Conservation (phyloP, 2,888 invertebrate species). For the Chrysolina haemoptera region DNA sequence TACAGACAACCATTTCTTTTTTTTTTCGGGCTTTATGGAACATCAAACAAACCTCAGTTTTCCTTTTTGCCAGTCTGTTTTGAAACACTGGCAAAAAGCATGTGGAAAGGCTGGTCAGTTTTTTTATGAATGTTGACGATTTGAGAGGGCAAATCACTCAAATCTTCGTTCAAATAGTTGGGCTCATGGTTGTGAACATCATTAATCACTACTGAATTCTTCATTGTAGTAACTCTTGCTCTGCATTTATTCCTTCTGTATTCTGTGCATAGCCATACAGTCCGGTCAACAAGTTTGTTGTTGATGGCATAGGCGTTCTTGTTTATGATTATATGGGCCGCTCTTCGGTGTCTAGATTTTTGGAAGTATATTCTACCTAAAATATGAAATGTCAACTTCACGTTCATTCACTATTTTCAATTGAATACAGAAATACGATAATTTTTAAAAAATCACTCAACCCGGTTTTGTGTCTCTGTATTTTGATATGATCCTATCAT, state of each 20-base stretch:
- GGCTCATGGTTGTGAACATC: conserved; percentile 51
- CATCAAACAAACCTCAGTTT: not conserved
- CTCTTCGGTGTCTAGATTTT: conserved; percentile 50
- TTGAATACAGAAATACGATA: no score
- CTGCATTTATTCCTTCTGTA: conserved; percentile 55
- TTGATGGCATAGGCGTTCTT: conserved; percentile 52
- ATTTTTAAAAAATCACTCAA: no score
- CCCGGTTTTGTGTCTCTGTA: no score
- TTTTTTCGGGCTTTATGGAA: not conserved
- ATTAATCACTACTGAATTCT: conserved; percentile 46
- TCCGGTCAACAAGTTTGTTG: conserved; percentile 49
- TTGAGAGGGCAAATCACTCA: conserved; percentile 45
- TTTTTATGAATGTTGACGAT: conserved; percentile 39
- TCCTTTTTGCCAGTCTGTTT: not conserved
- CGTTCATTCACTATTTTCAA: no score
- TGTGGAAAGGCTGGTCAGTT: conserved; percentile 4
- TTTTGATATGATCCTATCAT: no score
- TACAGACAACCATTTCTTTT: no score
- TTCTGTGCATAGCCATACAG: conserved; percentile 56
- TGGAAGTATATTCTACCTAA: conserved; percentile 50
- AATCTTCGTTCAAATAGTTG: conserved; percentile 45
- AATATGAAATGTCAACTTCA: conserved; percentile 26
- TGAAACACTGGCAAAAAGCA: not conserved
- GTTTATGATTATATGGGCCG: conserved; percentile 54
- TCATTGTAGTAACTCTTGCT: conserved; percentile 52